A percentile compares a stretch with the other conserved stretches of the same genome.
phyloP scores from a whole-genome alignment of 30 jellyfish, hydroid and myxozoan species.

The Sanderia malayensis region DNA sequence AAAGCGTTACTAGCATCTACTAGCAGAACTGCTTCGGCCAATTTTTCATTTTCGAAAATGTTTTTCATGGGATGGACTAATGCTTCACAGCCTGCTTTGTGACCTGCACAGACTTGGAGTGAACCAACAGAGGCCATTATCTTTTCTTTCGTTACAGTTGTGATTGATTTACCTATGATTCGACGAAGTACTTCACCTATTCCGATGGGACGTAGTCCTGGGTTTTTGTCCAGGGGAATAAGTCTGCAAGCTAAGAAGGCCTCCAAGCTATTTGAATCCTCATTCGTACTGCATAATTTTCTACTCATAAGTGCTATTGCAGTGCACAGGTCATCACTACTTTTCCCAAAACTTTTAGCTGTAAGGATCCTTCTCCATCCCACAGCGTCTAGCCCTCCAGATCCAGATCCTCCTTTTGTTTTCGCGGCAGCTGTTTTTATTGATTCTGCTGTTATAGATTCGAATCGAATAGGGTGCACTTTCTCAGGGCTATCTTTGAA shows the following conservation, averaged over 20 bases:
- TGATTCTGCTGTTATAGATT: slow-evolving; percentile 12
- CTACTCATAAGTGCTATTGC: slow-evolving; percentile 16
- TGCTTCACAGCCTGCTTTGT: slow-evolving; percentile 33
- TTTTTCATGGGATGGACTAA: not conserved
- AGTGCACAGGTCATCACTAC: slow-evolving; percentile 26
- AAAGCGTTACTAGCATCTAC: slow-evolving; percentile 46
- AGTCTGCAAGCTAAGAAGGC: slow-evolving; percentile 15
- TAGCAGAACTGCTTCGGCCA: slow-evolving; percentile 22
- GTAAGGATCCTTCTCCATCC: slow-evolving; percentile 39
- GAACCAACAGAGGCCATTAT: slow-evolving; percentile 21
- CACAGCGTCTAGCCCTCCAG: slow-evolving; percentile 49
- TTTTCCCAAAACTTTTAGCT: slow-evolving; percentile 5
- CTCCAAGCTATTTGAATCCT: slow-evolving; percentile 27
- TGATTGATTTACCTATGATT: slow-evolving; percentile 29
- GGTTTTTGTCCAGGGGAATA: slow-evolving; percentile 27
- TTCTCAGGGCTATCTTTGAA: slow-evolving; percentile 22
- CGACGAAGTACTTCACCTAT: slow-evolving; percentile 37
- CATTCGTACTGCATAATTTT: slow-evolving; percentile 4
- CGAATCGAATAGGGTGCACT: slow-evolving; percentile 33
- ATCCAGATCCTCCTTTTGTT: slow-evolving; percentile 27
- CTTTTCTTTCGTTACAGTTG: slow-evolving; percentile 18
- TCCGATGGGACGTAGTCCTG: slow-evolving; percentile 20
- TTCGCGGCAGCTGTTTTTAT: not conserved
- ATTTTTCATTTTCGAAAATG: slow-evolving; percentile 3
- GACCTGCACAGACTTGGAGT: slow-evolving; percentile 15